These are phyloP conservation scores for Athalia rosae DNA, from an alignment of 2,888 invertebrate genomes.

Conservation along the genomic window DNA sequence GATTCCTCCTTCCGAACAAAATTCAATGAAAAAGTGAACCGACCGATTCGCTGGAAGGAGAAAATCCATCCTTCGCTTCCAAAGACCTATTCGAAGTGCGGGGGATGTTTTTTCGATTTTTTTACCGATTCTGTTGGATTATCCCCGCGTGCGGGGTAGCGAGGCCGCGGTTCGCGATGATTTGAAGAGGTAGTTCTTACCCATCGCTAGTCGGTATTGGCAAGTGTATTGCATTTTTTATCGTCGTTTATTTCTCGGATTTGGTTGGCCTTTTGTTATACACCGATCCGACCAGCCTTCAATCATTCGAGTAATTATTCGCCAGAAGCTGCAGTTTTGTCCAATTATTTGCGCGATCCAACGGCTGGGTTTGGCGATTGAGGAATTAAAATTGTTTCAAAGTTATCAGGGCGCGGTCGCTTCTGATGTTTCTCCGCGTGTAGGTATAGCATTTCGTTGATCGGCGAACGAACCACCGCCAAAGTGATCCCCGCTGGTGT, in stretches of 20 bases:
- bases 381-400: slow-evolving; percentile 68
- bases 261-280: slow-evolving; percentile 49
- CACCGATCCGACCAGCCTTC: slow-evolving; percentile 52
- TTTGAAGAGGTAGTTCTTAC: slow-evolving; percentile 15
- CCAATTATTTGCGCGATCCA: slow-evolving; percentile 63
- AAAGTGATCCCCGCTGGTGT: background rate
- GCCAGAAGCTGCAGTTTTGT: slow-evolving; percentile 61
- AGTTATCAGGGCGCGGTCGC: slow-evolving; percentile 51
- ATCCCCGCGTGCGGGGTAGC: too few species aligned
- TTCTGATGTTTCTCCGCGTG: slow-evolving; percentile 47
- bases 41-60: background rate
- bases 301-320: slow-evolving; percentile 65
- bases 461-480: slow-evolving; percentile 15
- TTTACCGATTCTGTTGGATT: too few species aligned
- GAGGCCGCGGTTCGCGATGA: background rate
- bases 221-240: slow-evolving; percentile 42
- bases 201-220: slow-evolving; percentile 25
- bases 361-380: slow-evolving; percentile 57
- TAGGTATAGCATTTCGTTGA: background rate
- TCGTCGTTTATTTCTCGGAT: slow-evolving; percentile 47
- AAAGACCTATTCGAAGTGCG: too few species aligned
- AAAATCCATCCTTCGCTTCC: too few species aligned
- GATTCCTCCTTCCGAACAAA: slow-evolving; percentile 30
- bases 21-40: background rate
- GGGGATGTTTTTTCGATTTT: background rate